Conservation (phyloP, 1,140 invertebrate species). For the Zaprionus inermis region DNA sequence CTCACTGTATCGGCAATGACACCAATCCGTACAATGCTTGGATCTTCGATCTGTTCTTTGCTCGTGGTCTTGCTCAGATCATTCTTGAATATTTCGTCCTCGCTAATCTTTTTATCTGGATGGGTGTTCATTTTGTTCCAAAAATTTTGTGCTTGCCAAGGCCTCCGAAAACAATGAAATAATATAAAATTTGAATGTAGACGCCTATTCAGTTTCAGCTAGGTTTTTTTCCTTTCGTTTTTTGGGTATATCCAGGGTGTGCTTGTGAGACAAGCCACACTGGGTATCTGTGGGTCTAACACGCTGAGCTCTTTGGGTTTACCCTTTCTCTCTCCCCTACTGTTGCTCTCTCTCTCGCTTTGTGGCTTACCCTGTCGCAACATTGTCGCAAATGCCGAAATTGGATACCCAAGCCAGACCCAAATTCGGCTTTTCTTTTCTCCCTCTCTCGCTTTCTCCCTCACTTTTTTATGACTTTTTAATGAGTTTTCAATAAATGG, state of each 20-base stretch:
- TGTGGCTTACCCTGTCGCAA: background rate
- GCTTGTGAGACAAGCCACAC: background rate
- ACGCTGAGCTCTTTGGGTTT: background rate
- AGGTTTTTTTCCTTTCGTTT: too few species aligned
- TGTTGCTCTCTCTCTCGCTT: background rate
- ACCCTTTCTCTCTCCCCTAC: background rate
- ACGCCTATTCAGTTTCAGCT: background rate
- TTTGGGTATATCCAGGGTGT: background rate
- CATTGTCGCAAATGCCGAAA: conserved; percentile 8
- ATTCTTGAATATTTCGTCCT: background rate
- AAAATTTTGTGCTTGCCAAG: background rate
- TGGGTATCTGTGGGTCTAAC: background rate
- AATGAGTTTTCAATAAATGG: conserved; percentile 74
- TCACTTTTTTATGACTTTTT: conserved; percentile 58
- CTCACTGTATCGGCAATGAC: conserved; percentile 56
- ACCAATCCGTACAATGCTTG: conserved; percentile 38
- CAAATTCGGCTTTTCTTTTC: conserved; percentile 2
- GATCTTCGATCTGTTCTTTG: conserved; percentile 31
- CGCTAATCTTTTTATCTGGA: conserved; percentile 29
- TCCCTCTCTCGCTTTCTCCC: background rate
- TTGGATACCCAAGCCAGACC: conserved; percentile 3
- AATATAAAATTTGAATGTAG: background rate
- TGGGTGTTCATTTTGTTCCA: background rate
- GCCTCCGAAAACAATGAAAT: background rate
- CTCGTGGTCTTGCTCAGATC: background rate